Evolutionary conservation across 2,888 invertebrate genomes (phyloP).

Genomic region (Salpingus planirostris): DNA sequence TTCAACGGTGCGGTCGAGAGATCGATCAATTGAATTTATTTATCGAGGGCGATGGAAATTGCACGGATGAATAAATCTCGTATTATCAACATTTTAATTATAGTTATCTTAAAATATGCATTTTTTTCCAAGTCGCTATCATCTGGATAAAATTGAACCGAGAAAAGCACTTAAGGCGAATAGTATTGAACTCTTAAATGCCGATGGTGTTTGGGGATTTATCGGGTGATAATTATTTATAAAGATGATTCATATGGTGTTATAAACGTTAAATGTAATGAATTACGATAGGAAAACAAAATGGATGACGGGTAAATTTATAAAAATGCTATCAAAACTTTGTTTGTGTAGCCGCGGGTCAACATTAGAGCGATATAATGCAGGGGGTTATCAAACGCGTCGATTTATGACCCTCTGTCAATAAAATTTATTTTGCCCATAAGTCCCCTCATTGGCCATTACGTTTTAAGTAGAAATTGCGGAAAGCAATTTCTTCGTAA

Average conservation of each 20-base stretch:
- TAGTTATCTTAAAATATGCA: constrained; percentile 11
- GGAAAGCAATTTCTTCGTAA: too few species aligned
- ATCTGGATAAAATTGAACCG: not conserved
- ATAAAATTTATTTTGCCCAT: constrained; percentile 4
- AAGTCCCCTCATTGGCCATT: constrained; percentile 3
- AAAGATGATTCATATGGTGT: not conserved
- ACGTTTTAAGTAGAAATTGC: constrained; percentile 1
- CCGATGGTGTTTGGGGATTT: not conserved
- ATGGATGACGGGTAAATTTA: constrained; percentile 4
- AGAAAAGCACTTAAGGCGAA: not conserved
- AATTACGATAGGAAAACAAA: constrained; percentile 3
- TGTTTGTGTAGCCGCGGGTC: constrained; percentile 4
- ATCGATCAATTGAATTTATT: too few species aligned
- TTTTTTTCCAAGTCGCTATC: constrained; percentile 4
- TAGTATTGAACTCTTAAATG: not conserved
- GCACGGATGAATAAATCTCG: not conserved
- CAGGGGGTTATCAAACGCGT: constrained; percentile 5
- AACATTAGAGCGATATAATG: constrained; percentile 7
- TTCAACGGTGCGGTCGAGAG: too few species aligned
- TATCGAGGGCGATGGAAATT: not conserved
- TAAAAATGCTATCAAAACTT: constrained; percentile 1
- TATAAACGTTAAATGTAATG: too few species aligned
- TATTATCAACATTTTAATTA: constrained; percentile 7
- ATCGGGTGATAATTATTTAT: not conserved
- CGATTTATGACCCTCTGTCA: constrained; percentile 4